Evolutionary conservation across 2,888 invertebrate species (phyloP).

Genomic region (Microctonus brassicae): DNA sequence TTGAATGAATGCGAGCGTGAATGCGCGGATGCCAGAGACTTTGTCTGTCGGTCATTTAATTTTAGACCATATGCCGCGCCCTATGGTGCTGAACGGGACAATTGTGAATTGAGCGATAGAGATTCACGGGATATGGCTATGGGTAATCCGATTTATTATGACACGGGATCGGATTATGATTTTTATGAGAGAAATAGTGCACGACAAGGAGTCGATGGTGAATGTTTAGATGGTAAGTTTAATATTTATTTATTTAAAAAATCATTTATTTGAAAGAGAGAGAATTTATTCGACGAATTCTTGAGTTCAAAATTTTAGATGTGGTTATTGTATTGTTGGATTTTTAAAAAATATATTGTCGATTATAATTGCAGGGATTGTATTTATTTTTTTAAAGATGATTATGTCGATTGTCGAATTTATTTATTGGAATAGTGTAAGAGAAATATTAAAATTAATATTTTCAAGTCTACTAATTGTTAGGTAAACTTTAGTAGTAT

Average conservation of each 20-base stretch:
- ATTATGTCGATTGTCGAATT: too few species aligned
- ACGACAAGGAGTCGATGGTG: conserved; percentile 78
- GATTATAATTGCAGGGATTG: too few species aligned
- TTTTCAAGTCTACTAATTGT: too few species aligned
- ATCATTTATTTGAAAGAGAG: neutral
- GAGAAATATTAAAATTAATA: too few species aligned
- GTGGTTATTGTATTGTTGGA: conserved; percentile 20
- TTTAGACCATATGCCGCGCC: conserved; percentile 79
- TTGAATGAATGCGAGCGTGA: conserved; percentile 87
- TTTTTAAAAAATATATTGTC: too few species aligned
- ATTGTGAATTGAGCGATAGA: conserved; percentile 91
- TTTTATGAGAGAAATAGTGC: conserved; percentile 86
- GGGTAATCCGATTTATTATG: conserved; percentile 88
- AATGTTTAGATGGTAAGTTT: conserved; percentile 87
- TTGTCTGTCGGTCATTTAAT: conserved; percentile 89
- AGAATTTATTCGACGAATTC: too few species aligned
- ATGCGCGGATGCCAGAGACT: conserved; percentile 85
- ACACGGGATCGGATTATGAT: conserved; percentile 85
- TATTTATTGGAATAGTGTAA: too few species aligned
- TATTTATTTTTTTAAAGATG: too few species aligned
- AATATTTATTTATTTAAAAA: neutral
- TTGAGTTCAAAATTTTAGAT: too few species aligned
- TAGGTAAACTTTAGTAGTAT: too few species aligned
- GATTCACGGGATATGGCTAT: conserved; percentile 87
- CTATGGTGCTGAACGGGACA: conserved; percentile 80